Base-by-base conservation (phyloP, 2,797 vertebrate species). In the Danionella dracula region DNA sequence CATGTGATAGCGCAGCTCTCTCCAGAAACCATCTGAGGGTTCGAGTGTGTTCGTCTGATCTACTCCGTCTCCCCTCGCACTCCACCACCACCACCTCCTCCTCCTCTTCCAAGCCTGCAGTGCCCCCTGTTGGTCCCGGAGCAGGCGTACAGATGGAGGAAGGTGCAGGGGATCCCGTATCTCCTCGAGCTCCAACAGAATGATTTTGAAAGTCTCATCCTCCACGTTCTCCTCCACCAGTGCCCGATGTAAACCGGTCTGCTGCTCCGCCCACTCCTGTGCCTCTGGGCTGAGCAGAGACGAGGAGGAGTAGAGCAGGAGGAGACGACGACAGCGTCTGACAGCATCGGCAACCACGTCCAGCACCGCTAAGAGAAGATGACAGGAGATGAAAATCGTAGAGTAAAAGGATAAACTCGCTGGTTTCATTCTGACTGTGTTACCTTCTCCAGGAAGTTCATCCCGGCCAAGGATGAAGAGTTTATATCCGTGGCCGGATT, bases 401-500 rank as follows among this genome's bases (percentile, higher is more conserved):
- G n/a, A n/a, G n/a, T n/a, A n/a, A n/a, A n/a, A n/a, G n/a, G n/a
- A n/a, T n/a, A n/a, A n/a, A n/a, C n/a, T n/a, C n/a, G n/a, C n/a
- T n/a, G n/a, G n/a, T n/a, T n/a, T n/a, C n/a, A n/a, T n/a, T n/a
- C n/a, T n/a, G n/a, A n/a, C n/a, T 12, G 8, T 48, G 86, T 80
- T 79, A 96, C 94, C 92, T 87, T 92, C 84, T 31, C 95, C 95
- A 0, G 88, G 91, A 8, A 85, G 76, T 66, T 91, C 89, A 76
- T 97, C 92, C 2, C 94, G 89, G 41, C 91, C 91, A 48, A 86
- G 79, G 66, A 98, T 93, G 74, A 95, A 97, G 15, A 98, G 91
- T 42, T 84, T 93, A 83, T 94, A 96, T 15, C 92, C 93, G 54
- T 90, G 94, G 16, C 84, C 79, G 12, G 81, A 88, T 82, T 98